Conservation (phyloP, 2,797 vertebrate species). For the Mus spretus region DNA sequence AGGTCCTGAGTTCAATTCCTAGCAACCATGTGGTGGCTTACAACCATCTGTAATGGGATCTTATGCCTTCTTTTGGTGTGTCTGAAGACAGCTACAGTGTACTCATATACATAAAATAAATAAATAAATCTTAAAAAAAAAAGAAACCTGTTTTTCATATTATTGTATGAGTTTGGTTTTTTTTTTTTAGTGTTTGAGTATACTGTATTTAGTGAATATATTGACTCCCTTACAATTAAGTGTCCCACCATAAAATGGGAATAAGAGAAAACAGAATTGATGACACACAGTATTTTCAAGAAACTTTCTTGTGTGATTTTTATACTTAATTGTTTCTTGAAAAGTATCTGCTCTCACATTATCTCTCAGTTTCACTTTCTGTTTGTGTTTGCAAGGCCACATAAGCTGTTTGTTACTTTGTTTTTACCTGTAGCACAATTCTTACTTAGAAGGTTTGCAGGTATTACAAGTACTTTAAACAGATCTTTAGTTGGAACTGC, state of each 20-base stretch:
- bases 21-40: no score
- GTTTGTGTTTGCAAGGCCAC: slow-evolving; percentile 34
- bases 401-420: slow-evolving; percentile 37
- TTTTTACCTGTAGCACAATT: slow-evolving; percentile 61
- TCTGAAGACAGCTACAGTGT: no score
- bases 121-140: no score
- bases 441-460: slow-evolving; percentile 52
- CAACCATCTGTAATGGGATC: no score
- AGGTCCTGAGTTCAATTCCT: no score
- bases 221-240: slow-evolving; percentile 52
- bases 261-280: slow-evolving; percentile 62
- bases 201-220: slow-evolving; percentile 33
- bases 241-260: slow-evolving; percentile 59
- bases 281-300: slow-evolving; percentile 44
- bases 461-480: slow-evolving; percentile 58
- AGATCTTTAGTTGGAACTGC: slow-evolving; percentile 14
- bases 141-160: slow-evolving; percentile 19
- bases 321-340: slow-evolving; percentile 28
- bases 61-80: no score
- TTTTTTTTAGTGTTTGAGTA: slow-evolving; percentile 54
- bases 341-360: slow-evolving; percentile 53
- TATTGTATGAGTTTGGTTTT: neutral
- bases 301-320: slow-evolving; percentile 62
- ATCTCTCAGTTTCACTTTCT: slow-evolving; percentile 61
- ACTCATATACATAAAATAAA: no score